Conservation (phyloP, 2,888 invertebrate genomes). For the Trachelus tabidus region DNA sequence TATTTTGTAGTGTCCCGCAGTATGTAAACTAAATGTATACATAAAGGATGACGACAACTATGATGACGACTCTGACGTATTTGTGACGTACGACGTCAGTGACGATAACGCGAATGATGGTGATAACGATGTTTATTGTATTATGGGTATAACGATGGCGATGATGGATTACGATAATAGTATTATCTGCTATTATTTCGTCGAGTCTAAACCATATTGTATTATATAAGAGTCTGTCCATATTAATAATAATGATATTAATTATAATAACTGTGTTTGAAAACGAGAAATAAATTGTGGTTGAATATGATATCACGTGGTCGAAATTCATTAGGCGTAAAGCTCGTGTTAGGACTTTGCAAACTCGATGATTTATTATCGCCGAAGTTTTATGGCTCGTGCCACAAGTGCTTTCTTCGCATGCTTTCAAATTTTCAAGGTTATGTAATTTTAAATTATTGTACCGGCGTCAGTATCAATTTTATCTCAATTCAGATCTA, state of each 20-base stretch:
- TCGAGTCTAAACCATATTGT: conserved; percentile 62
- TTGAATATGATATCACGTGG: conserved; percentile 62
- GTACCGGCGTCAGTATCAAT: background rate
- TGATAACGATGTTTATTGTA: conserved; percentile 33
- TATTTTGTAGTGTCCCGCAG: conserved; percentile 65
- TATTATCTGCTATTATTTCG: conserved; percentile 65
- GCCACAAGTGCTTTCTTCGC: background rate
- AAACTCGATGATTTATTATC: background rate
- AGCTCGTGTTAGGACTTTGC: background rate
- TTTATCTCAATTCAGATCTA: background rate
- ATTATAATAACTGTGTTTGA: conserved; percentile 68
- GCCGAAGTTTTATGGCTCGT: background rate
- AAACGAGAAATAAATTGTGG: conserved; percentile 68
- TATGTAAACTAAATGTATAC: conserved; percentile 64
- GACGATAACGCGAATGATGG: background rate
- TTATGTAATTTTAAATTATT: background rate
- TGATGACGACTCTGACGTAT: conserved; percentile 32
- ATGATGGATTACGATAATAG: conserved; percentile 62
- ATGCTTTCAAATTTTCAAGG: background rate
- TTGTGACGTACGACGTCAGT: conserved; percentile 29
- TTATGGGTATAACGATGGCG: conserved; percentile 52
- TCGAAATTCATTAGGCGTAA: conserved; percentile 10
- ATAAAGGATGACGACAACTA: conserved; percentile 35
- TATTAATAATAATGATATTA: conserved; percentile 65
- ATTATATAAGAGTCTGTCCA: conserved; percentile 66